phyloP scores from a whole-genome alignment of 2,797 vertebrate genomes.

The Bradypodion ventrale region DNA sequence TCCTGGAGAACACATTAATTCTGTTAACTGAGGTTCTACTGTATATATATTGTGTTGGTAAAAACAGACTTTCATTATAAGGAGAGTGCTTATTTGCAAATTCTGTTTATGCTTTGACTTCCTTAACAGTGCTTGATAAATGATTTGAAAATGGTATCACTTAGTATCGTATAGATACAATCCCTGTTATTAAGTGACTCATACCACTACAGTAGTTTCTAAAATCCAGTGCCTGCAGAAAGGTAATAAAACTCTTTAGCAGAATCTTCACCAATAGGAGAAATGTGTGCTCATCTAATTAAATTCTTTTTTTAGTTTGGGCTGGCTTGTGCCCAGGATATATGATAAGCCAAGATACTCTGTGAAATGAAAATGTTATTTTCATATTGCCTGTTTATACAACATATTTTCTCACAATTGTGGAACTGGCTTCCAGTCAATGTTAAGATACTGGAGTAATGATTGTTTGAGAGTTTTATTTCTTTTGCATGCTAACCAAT shows the following conservation, averaged over 20 bases:
- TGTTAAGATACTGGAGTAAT: background rate
- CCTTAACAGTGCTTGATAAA: slow-evolving; percentile 19
- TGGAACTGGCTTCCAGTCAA: background rate
- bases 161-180: background rate
- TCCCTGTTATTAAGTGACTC: background rate
- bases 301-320: no score
- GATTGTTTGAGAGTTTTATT: no score
- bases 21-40: no score
- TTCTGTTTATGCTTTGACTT: background rate
- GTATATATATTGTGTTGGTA: no score
- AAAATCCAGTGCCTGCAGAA: background rate
- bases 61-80: background rate
- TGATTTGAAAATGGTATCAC: background rate
- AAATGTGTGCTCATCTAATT: no score
- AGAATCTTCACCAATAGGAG: no score
- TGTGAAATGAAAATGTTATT: background rate
- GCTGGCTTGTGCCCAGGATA: background rate
- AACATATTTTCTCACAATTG: background rate
- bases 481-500: no score
- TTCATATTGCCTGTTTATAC: background rate
- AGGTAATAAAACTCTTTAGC: no score
- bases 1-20: no score
- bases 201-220: background rate
- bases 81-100: background rate
- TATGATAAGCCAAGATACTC: background rate